phyloP scores from a whole-genome alignment of 2,797 vertebrate genomes.

The Ataeniobius toweri region DNA sequence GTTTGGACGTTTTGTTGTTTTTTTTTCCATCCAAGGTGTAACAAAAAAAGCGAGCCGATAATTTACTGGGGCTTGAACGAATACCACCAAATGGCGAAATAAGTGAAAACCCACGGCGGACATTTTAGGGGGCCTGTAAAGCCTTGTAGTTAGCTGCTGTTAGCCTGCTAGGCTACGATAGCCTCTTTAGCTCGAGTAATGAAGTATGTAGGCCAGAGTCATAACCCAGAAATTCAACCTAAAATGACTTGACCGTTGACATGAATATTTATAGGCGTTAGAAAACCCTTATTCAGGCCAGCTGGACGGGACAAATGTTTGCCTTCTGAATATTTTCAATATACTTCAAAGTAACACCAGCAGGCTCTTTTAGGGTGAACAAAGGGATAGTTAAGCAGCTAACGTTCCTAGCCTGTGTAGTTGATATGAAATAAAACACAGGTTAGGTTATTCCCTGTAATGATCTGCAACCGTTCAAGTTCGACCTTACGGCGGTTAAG shows the following conservation, averaged over 20 bases:
- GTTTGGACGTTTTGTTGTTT: rapidly evolving
- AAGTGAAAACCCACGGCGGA: conserved; percentile 72
- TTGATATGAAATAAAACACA: neutral
- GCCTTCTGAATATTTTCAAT: neutral
- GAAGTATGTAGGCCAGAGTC: conserved; percentile 44
- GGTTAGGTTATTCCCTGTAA: neutral
- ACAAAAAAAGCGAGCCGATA: rapidly evolving
- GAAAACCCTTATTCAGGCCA: rapidly evolving
- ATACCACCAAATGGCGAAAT: conserved; percentile 11
- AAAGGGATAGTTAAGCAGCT: conserved; percentile 64
- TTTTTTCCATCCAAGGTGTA: no score
- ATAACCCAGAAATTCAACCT: conserved; percentile 8
- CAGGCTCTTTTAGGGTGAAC: conserved; percentile 50
- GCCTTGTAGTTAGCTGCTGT: conserved; percentile 62
- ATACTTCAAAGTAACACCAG: neutral
- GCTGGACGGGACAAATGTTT: rapidly evolving
- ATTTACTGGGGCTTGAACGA: rapidly evolving
- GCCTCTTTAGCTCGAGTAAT: conserved; percentile 37
- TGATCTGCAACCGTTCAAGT: neutral
- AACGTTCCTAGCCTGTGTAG: conserved; percentile 19
- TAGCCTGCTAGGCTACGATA: conserved; percentile 51
- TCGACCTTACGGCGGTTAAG: neutral
- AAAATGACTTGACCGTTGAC: conserved; percentile 6
- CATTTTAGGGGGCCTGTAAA: conserved; percentile 77
- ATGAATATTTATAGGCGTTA: neutral